Evolutionary conservation across 2,888 invertebrate species (phyloP), one percentile per base, ranked within the genome.

Genomic region (Oscheius sp.): DNA sequence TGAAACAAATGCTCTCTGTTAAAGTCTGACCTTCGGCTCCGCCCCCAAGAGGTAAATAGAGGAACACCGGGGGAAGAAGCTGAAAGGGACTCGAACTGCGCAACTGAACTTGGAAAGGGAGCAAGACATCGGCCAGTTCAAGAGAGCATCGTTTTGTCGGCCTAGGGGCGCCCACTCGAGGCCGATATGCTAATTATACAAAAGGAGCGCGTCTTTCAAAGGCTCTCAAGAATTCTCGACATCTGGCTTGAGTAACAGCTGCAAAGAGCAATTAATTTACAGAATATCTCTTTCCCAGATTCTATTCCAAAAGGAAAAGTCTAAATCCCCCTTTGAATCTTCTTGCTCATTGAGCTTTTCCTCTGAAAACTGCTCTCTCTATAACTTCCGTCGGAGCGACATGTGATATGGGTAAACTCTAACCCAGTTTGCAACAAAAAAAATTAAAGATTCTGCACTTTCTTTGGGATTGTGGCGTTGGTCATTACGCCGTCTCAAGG

Each of bases 21-120:
- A 4, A 27, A 46, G 31, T 53, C 65, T 52, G 53, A 53, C 65
- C 53, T 33, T 23, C 27, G 57, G 46, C 67, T 67, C 58, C 67
- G 67, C 67, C 55, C 45, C 65, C 20, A 23, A 29, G 68, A 63
- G 68, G 58, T 57, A 61, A 61, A 68, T 58, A 68, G 68, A 61
- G 57, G 66, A 57, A 57, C 48, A 57, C 27, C 37, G 64, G 45
- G 58, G 37, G 48, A 48, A 50, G 50, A 50, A 64, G 50, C 61
- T 61, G 61, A 61, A 61, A 61, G 61, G 45, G 61, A 61, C 61
- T 61, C 61, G 61, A 61, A 61, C 45, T 61, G 42, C 42, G 61
- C 61, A 42, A 42, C 61, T n/a, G 45, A 55, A 55, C 48, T 48
- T 5, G 48, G 48, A 23, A 55, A 34, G 55, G 55, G 53, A 29